Conservation (phyloP, 2,797 vertebrate species). For the Tauraco hartlaubi region DNA sequence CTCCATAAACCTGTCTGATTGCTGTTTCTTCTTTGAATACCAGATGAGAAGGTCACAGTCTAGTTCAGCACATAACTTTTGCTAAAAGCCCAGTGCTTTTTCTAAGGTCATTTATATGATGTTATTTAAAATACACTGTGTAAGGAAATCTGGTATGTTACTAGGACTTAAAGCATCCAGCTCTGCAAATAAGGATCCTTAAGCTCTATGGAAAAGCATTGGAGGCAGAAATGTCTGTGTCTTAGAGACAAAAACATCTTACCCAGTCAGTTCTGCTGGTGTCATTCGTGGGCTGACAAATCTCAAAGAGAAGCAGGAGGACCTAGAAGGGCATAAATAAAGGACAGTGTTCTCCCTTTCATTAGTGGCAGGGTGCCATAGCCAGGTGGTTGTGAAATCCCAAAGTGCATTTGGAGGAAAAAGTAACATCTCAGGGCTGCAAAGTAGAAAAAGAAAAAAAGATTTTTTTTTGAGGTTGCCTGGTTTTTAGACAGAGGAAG, state of each 20-base stretch:
- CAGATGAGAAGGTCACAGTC: neutral
- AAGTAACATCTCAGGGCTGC: neutral
- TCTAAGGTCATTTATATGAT: neutral
- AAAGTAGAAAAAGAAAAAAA: neutral
- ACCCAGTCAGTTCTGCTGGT: neutral
- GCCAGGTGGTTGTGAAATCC: neutral
- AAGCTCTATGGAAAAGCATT: neutral
- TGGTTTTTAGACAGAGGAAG: neutral
- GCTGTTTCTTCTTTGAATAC: neutral
- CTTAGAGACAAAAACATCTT: neutral
- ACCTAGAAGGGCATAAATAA: neutral
- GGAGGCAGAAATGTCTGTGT: neutral
- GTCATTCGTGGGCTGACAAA: neutral
- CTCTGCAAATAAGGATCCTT: neutral
- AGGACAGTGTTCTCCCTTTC: neutral
- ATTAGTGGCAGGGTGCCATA: neutral
- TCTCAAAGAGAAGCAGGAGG: neutral
- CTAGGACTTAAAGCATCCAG: neutral
- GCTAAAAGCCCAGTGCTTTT: neutral
- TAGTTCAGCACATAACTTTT: neutral
- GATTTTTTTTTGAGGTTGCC: neutral
- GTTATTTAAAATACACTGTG: neutral
- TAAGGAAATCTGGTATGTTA: neutral
- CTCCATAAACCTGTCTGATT: neutral
- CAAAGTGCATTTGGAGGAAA: neutral